Percentiles rank a stretch among this genome's conserved stretches.
Conservation (phyloP, 2,797 vertebrate genomes). For the Chrysocyon brachyurus region DNA sequence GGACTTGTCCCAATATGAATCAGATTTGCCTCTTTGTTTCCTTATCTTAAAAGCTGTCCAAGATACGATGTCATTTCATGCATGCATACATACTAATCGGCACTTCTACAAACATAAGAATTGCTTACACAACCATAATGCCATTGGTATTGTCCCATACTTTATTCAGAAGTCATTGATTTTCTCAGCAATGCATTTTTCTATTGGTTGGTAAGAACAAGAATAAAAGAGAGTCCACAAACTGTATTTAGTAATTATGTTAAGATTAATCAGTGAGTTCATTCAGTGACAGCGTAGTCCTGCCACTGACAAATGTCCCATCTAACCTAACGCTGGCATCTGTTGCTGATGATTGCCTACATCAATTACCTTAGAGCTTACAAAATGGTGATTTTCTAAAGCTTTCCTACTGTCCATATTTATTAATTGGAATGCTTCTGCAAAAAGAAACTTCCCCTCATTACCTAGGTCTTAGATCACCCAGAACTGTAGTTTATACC, state of each 20-base stretch:
- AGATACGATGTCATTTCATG: background rate
- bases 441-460: background rate
- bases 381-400: background rate
- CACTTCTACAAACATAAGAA: background rate
- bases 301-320: background rate
- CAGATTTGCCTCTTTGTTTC: background rate
- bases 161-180: background rate
- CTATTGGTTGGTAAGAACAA: background rate
- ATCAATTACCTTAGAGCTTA: background rate
- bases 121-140: background rate
- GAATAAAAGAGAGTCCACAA: background rate
- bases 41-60: background rate
- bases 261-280: background rate
- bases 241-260: background rate
- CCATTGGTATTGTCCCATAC: fast-evolving
- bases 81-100: background rate
- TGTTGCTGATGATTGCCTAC: background rate
- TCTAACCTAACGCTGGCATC: background rate
- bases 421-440: background rate
- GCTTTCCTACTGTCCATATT: background rate
- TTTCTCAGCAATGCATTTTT: background rate
- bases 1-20: background rate
- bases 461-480: background rate
- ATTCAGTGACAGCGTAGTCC: background rate
- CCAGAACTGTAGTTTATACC: background rate